Conservation (phyloP, 2,888 invertebrate species). For the Erebia aethiops region DNA sequence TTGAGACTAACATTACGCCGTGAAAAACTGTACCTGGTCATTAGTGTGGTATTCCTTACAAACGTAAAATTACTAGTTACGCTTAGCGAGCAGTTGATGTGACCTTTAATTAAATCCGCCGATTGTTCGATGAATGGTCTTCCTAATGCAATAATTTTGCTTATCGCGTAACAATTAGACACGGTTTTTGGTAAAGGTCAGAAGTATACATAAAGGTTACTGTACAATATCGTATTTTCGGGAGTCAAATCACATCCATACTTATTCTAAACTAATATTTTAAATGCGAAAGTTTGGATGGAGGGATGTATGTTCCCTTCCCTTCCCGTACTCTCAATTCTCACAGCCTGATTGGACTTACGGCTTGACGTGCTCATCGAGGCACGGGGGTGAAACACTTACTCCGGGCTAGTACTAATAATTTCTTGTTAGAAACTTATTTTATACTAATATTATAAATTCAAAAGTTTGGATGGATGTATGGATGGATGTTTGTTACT, state of each 20-base stretch:
- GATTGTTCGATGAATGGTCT: background rate
- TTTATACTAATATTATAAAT: too few species aligned
- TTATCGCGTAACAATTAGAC: background rate
- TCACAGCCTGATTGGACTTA: too few species aligned
- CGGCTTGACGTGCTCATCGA: too few species aligned
- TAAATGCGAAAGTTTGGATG: too few species aligned
- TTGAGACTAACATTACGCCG: too few species aligned
- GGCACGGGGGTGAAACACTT: too few species aligned
- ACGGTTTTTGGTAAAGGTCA: background rate
- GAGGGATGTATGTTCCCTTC: too few species aligned
- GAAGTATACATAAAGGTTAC: background rate
- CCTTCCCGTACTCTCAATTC: too few species aligned
- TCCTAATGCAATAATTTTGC: constrained; percentile 4
- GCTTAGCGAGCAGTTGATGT: background rate
- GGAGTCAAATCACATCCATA: background rate
- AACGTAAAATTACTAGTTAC: background rate
- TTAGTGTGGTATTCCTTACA: background rate
- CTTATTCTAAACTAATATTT: background rate
- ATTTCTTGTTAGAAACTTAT: too few species aligned
- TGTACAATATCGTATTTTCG: background rate
- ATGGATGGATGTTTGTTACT: too few species aligned
- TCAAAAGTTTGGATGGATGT: too few species aligned
- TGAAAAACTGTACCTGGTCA: background rate
- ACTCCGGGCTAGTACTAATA: too few species aligned
- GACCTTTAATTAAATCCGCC: constrained; percentile 1